These are phyloP conservation scores for Zaprionus obscuricornis DNA, from an alignment of 2,888 invertebrate genomes.

Conservation along the genomic window DNA sequence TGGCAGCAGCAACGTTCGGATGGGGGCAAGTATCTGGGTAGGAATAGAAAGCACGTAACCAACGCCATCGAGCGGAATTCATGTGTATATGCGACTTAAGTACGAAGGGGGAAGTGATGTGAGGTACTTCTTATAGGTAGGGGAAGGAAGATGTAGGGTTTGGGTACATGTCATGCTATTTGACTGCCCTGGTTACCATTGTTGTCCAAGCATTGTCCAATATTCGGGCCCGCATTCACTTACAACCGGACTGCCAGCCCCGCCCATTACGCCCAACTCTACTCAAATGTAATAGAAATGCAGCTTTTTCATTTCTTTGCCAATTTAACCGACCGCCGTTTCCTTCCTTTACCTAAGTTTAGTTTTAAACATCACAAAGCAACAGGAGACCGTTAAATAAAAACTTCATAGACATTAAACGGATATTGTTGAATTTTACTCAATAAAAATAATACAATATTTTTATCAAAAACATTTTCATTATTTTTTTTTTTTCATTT, in stretches of 20 bases:
- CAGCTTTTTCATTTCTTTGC: constrained; percentile 11
- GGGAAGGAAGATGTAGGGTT: background rate
- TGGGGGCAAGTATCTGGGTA: constrained; percentile 3
- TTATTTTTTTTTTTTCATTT: constrained; percentile 2
- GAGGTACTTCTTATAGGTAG: too few species aligned
- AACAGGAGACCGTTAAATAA: too few species aligned
- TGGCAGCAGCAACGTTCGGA: too few species aligned
- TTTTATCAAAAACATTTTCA: background rate
- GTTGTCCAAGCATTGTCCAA: constrained; percentile 58
- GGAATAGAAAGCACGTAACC: constrained; percentile 45
- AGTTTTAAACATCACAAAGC: too few species aligned
- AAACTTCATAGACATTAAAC: too few species aligned
- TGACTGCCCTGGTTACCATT: constrained; percentile 64
- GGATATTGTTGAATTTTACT: background rate
- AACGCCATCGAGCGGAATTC: constrained; percentile 55
- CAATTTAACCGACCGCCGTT: too few species aligned
- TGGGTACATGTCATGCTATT: constrained; percentile 57
- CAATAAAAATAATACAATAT: background rate
- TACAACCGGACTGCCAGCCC: background rate
- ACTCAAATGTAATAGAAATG: constrained; percentile 32
- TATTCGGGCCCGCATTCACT: background rate
- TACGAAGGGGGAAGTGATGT: background rate
- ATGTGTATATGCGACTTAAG: constrained; percentile 49
- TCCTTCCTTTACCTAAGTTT: too few species aligned
- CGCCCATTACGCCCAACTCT: background rate